Evolutionary conservation across 2,113 vertebrate species (phyloP), one percentile per base, ranked within the genome.

Genomic region (Turdus rufiventris): DNA sequence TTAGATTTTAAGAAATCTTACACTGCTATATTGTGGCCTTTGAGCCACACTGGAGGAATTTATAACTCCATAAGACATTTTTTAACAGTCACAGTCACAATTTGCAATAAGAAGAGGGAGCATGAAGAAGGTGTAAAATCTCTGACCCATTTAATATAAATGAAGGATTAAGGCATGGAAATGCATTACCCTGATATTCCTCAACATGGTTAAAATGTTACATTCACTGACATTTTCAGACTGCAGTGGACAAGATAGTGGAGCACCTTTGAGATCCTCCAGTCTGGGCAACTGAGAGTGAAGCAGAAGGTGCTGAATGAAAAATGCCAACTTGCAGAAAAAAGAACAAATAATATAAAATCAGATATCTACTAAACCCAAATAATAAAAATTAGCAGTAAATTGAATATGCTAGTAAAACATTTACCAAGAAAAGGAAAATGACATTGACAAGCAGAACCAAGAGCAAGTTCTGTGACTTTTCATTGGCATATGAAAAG

Each of bases 91-190:
- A 70, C 2, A 57, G 54, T 61, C 53, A 81, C 47, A 71, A 51
- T 43, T 53, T 60, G 40, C n/a, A 89, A 14, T 38, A 74, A 70
- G 66, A 95, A 90, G 86, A 78, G 43, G 21, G 19, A 94, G 34
- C 65, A 85, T 63, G 19, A 93, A 92, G 14, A 42, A 26, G 40
- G 70, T 85, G 48, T 85, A 75, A 91, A 93, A 93, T 57, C 74
- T 94, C 76, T 56, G 43, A 56, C 43, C 43, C 57, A 50, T 71
- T 71, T 81, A 74, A 71, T 71, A 87, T 14, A 84, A 89, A 81
- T 71, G 43, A 89, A 8, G 17, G 60, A 91, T 71, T 81, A 91
- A 81, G 51, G 24, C 43, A 89, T 38, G 61, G 56, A 89, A 94
- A 78, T 63, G 21, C 18, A 87, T 87, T 81, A 84, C 51, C 38